Evolutionary conservation across 2,888 invertebrate species (phyloP).

Genomic region (Schrankia costaestrigalis): DNA sequence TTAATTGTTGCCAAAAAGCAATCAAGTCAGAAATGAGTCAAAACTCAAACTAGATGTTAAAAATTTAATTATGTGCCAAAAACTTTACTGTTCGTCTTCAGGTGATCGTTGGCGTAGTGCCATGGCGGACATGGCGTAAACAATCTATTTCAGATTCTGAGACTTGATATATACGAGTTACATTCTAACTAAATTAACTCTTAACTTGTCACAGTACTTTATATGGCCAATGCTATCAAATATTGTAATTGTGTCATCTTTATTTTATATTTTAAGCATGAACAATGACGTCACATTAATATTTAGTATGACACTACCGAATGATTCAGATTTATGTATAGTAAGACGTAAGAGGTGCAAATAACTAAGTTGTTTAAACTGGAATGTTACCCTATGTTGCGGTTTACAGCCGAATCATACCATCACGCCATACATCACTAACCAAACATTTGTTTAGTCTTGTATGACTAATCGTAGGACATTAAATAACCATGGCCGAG

Average conservation of each 20-base stretch:
- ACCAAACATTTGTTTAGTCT: constrained; percentile 60
- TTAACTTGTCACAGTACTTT: constrained; percentile 17
- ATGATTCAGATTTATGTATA: too few relatives aligned
- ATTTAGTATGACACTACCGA: too few relatives aligned
- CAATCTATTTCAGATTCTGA: constrained; percentile 76
- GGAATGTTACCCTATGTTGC: constrained; percentile 34
- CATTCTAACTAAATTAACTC: constrained; percentile 46
- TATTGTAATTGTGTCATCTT: background rate
- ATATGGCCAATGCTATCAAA: constrained; percentile 8
- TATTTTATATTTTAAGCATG: background rate
- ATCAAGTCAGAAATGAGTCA: constrained; percentile 36
- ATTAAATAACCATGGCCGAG: constrained; percentile 68
- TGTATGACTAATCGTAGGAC: constrained; percentile 65
- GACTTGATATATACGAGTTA: constrained; percentile 62
- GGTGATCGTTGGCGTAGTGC: constrained; percentile 71
- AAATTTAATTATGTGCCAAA: constrained; percentile 69
- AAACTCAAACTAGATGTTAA: constrained; percentile 47
- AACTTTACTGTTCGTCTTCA: constrained; percentile 61
- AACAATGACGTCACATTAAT: too few relatives aligned
- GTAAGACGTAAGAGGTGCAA: constrained; percentile 20
- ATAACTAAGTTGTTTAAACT: constrained; percentile 41
- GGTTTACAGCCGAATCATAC: constrained; percentile 48
- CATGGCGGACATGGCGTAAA: constrained; percentile 73
- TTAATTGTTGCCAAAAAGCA: constrained; percentile 3
- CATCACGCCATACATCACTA: constrained; percentile 47